Evolutionary conservation across 2,888 invertebrate genomes (phyloP), one percentile per base, ranked within the genome.

Genomic region (Acronicta psi): DNA sequence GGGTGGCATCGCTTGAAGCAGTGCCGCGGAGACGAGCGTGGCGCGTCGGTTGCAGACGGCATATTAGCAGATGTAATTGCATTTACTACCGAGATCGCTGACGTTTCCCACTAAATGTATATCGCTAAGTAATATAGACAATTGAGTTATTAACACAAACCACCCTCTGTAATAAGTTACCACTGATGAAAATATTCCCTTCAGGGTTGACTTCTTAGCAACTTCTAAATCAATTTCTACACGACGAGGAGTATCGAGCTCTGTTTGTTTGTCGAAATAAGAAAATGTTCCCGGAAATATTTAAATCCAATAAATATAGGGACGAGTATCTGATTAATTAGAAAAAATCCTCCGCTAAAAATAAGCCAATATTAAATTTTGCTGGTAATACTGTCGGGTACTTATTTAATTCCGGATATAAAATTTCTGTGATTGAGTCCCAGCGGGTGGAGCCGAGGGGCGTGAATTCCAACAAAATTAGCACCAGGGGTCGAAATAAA

Each of bases 401-500:
- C 94, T 94, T 94, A 94, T 94, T 94, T 94, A 94, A 94, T 94
- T 94, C 94, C 90, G 93, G 94, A 94, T 94, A 94, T 94, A 94
- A 94, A 93, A 94, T 94, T 93, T 94, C 93, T 92, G 93, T 94
- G 94, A 94, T 94, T 94, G 94, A 94, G 93, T 89, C 91, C 90
- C 91, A 89, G 88, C 93, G 91, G 93, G 92, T 83, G 91, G 90
- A 88, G 89, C 84, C 84, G 89, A 91, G 92, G 94, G 94, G 94
- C 94, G 94, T 93, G 94, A 94, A 94, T 94, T 94, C 94, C 94
- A 91, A 93, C 94, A 92, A 94, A 94, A 94, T 94, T 94, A 94
- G 94, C 94, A 94, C 94, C 92, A 93, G 94, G 94, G 93, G 94
- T 93, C 92, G 93, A 93, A 94, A 94, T 93, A 93, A 94, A 94